Evolutionary conservation across 2,888 invertebrate species (phyloP).

Genomic region (Eristalinus sepulchralis): DNA sequence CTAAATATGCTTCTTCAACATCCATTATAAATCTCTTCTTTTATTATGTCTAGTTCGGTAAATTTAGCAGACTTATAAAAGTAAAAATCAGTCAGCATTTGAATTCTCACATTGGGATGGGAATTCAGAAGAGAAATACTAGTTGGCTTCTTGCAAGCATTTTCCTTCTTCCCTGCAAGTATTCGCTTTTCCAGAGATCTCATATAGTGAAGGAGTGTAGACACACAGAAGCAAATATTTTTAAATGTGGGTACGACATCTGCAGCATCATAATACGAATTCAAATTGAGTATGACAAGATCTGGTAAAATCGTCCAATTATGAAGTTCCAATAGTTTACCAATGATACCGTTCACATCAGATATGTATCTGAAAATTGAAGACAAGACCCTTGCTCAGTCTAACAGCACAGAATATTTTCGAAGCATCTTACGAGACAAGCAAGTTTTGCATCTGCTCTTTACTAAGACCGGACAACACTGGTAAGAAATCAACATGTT

Average conservation of each 20-base stretch:
- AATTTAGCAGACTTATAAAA: constrained; percentile 61
- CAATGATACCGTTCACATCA: constrained; percentile 39
- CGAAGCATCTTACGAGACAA: constrained; percentile 40
- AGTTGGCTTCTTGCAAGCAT: neutral
- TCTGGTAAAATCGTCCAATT: constrained; percentile 62
- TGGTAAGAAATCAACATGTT: constrained; percentile 48
- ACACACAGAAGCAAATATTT: constrained; percentile 52
- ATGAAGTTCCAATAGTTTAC: constrained; percentile 65
- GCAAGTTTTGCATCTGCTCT: constrained; percentile 44
- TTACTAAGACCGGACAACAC: constrained; percentile 35
- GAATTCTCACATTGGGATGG: constrained; percentile 17
- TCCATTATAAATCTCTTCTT: neutral
- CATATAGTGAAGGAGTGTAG: constrained; percentile 66
- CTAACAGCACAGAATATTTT: neutral
- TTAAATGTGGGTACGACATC: neutral
- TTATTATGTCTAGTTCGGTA: constrained; percentile 18
- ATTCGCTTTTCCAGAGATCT: constrained; percentile 29
- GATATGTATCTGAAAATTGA: constrained; percentile 50
- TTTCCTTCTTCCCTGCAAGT: neutral
- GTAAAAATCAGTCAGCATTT: constrained; percentile 66
- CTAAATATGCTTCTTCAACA: neutral
- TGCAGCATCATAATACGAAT: constrained; percentile 24
- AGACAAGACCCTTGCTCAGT: neutral
- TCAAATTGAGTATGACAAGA: constrained; percentile 55
- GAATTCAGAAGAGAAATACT: constrained; percentile 40